A percentile compares a stretch with the other conserved stretches of the same genome.
Conservation (phyloP, 2,888 invertebrate genomes). For the Drosophila algonquin region DNA sequence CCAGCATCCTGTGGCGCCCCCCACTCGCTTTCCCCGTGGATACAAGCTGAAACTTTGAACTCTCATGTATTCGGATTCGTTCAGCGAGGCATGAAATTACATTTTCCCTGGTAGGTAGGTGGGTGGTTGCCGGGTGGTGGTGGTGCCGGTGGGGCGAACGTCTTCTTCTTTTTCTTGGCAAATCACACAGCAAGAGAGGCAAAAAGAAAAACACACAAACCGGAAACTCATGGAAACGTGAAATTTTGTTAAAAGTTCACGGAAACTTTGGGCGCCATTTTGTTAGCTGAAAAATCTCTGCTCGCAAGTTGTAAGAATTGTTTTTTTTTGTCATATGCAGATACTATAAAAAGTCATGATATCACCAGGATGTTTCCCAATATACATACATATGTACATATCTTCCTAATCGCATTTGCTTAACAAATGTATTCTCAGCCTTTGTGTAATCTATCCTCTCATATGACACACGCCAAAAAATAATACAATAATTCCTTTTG, state of each 20-base stretch:
- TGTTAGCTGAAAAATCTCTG: conserved; percentile 39
- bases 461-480: conserved; percentile 67
- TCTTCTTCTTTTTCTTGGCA: conserved; percentile 39
- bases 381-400: neutral
- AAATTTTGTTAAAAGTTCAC: conserved; percentile 71
- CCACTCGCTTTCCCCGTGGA: conserved; percentile 44
- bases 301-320: conserved; percentile 37
- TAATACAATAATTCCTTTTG: conserved; percentile 1
- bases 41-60: conserved; percentile 79
- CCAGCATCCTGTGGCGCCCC: conserved; percentile 65
- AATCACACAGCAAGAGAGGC: conserved; percentile 18
- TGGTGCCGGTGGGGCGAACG: neutral
- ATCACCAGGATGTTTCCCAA: neutral
- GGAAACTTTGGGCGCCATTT: conserved; percentile 58
- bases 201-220: conserved; percentile 12
- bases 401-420: neutral
- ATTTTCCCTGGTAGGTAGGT: conserved; percentile 72
- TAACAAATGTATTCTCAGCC: neutral
- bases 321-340: conserved; percentile 63
- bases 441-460: conserved; percentile 44
- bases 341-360: conserved; percentile 11
- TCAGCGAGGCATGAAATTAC: conserved; percentile 84
- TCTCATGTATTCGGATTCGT: conserved; percentile 74
- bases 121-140: neutral
- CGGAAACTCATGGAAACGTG: conserved; percentile 68